Conservation (phyloP, 30 jellyfish, hydroid and myxozoan species). For the Pseudorhiza aurosa region DNA sequence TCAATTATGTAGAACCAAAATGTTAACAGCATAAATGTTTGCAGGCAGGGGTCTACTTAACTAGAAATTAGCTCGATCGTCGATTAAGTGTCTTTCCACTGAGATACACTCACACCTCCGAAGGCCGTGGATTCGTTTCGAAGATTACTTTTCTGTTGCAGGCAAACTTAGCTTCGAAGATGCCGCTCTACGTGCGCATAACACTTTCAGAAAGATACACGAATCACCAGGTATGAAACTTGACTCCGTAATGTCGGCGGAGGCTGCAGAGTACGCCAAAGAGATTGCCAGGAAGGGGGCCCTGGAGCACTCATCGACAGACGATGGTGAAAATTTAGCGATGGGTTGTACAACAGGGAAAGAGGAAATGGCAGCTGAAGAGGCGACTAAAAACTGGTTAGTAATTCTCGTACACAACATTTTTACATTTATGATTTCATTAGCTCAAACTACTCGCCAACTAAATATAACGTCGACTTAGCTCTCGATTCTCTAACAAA, state of each 20-base stretch:
- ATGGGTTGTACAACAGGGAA: conserved; percentile 73
- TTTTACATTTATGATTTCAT: too few species aligned
- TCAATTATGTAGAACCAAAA: too few species aligned
- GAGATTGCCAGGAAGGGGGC: conserved; percentile 63
- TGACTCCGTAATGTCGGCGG: conserved; percentile 70
- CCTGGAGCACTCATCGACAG: conserved; percentile 56
- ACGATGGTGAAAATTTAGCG: conserved; percentile 97
- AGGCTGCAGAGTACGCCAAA: conserved; percentile 91
- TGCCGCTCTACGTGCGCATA: conserved; percentile 91
- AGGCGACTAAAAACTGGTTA: conserved; percentile 88
- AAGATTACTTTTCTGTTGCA: conserved; percentile 3
- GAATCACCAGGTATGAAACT: conserved; percentile 71
- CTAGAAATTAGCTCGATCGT: too few species aligned
- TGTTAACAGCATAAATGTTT: too few species aligned
- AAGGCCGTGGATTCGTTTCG: too few species aligned
- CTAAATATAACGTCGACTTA: too few species aligned
- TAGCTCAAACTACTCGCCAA: too few species aligned
- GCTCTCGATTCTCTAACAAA: too few species aligned
- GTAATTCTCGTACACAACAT: too few species aligned
- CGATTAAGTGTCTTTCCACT: too few species aligned
- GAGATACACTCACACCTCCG: too few species aligned
- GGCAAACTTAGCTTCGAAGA: conserved; percentile 52
- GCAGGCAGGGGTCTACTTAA: too few species aligned
- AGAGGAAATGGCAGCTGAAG: conserved; percentile 80
- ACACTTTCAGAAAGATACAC: conserved; percentile 86